A percentile compares a stretch with the other conserved stretches of the same genome.
phyloP scores from a whole-genome alignment of 2,797 vertebrate species.

The Sebastiscus tertius region DNA sequence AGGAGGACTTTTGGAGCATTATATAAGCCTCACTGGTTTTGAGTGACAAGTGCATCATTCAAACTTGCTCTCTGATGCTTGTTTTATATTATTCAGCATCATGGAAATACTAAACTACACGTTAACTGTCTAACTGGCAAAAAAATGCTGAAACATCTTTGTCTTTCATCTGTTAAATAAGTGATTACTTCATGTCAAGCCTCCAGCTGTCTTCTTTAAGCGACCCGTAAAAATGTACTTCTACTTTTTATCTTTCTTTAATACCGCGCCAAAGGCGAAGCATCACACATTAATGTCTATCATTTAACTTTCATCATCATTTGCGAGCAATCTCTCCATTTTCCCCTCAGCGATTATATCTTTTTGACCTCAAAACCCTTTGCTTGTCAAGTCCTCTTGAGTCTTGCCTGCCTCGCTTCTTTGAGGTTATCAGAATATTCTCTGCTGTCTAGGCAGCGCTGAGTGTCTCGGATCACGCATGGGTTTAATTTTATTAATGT shows the following conservation, averaged over 20 bases:
- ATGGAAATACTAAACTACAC: not conserved
- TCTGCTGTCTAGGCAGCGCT: not conserved
- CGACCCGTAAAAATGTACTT: not conserved
- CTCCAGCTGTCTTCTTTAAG: not conserved
- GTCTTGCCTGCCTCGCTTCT: not conserved
- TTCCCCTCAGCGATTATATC: not conserved
- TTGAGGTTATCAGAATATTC: not conserved
- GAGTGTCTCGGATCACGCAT: not conserved
- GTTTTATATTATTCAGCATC: constrained; percentile 3
- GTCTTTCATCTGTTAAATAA: constrained; percentile 10
- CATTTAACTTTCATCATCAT: constrained; percentile 22
- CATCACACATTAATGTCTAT: constrained; percentile 4
- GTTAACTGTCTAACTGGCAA: not conserved
- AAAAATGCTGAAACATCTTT: not conserved
- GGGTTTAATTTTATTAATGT: constrained; percentile 7
- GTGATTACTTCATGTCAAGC: not conserved
- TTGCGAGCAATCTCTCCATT: not conserved
- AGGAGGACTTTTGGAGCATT: not conserved
- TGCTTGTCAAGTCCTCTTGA: not conserved
- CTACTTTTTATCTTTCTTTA: constrained; percentile 5
- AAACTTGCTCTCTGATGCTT: not conserved
- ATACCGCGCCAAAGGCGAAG: not conserved
- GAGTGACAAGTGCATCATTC: not conserved
- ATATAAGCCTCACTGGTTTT: not conserved
- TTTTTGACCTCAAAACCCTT: not conserved